Conservation (phyloP, 2,888 invertebrate genomes). For the Peribatodes rhomboidaria region DNA sequence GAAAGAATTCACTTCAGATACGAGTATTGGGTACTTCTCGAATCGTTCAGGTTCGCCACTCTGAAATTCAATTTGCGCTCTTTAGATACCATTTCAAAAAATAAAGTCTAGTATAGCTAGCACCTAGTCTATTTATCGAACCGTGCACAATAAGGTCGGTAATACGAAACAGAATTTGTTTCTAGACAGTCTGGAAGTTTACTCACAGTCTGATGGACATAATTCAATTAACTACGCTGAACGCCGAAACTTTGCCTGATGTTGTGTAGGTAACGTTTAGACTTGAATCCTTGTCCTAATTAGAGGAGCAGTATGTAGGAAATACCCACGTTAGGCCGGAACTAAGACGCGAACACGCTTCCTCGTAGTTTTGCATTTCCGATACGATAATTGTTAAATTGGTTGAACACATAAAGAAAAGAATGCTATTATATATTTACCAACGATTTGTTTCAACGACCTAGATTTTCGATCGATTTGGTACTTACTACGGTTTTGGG, state of each 20-base stretch:
- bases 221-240: conserved; percentile 24
- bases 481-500: conserved; percentile 22
- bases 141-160: conserved; percentile 13
- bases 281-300: conserved; percentile 44
- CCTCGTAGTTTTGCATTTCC: conserved; percentile 32
- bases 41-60: conserved; percentile 12
- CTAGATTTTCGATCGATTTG: conserved; percentile 37
- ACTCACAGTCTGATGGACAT: conserved; percentile 32
- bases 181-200: conserved; percentile 27
- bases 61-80: conserved; percentile 22
- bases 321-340: conserved; percentile 35
- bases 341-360: conserved; percentile 24
- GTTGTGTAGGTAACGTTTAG: conserved; percentile 8
- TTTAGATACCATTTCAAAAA: conserved; percentile 11
- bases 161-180: conserved; percentile 20
- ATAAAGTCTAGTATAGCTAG: conserved; percentile 6
- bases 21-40: conserved; percentile 8
- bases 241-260: conserved; percentile 19
- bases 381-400: conserved; percentile 1
- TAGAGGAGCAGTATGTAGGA: conserved; percentile 32
- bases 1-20: conserved; percentile 17
- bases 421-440: no score
- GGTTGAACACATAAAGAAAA: conserved; percentile 8
- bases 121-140: conserved; percentile 21
- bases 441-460: conserved; percentile 38